These are phyloP conservation scores for Caenorhabditis japonica DNA, from an alignment of 2,888 invertebrate species.

Conservation along the genomic window DNA sequence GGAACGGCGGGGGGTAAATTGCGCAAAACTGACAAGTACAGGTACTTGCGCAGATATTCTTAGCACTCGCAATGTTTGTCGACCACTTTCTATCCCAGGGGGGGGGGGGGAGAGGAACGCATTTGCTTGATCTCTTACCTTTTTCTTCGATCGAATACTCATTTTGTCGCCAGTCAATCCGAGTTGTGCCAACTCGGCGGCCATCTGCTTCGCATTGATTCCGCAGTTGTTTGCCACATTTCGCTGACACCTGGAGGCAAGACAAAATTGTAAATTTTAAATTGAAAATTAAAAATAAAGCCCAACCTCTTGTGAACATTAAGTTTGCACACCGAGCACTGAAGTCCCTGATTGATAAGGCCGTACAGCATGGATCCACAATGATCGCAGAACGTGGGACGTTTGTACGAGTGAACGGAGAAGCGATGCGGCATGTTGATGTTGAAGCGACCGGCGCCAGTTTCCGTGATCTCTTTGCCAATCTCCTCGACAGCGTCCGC, in stretches of 20 bases:
- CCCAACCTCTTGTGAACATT: constrained; percentile 92
- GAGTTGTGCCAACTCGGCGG: constrained; percentile 90
- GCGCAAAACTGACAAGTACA: constrained; percentile 35
- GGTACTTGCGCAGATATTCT: constrained; percentile 23
- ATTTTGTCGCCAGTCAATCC: constrained; percentile 92
- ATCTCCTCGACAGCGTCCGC: constrained; percentile 70
- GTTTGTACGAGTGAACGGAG: constrained; percentile 92
- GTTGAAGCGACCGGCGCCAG: constrained; percentile 85
- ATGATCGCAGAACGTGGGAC: constrained; percentile 99
- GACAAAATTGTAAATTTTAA: background rate
- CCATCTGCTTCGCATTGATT: constrained; percentile 96
- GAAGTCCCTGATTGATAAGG: constrained; percentile 93
- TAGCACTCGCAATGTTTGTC: constrained; percentile 33
- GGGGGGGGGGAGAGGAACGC: too few relatives aligned
- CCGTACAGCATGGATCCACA: constrained; percentile 98
- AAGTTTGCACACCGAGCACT: constrained; percentile 89
- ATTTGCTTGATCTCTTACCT: constrained; percentile 57
- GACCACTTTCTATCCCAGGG: too few relatives aligned
- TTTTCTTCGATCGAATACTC: constrained; percentile 80
- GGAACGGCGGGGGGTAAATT: constrained; percentile 1
- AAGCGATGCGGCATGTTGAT: constrained; percentile 98
- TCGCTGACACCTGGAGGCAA: constrained; percentile 85
- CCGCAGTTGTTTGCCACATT: constrained; percentile 99
- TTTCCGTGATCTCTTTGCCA: constrained; percentile 61
- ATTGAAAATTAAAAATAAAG: background rate